Conservation (phyloP, 2,797 vertebrate genomes). For the Mus caroli region DNA sequence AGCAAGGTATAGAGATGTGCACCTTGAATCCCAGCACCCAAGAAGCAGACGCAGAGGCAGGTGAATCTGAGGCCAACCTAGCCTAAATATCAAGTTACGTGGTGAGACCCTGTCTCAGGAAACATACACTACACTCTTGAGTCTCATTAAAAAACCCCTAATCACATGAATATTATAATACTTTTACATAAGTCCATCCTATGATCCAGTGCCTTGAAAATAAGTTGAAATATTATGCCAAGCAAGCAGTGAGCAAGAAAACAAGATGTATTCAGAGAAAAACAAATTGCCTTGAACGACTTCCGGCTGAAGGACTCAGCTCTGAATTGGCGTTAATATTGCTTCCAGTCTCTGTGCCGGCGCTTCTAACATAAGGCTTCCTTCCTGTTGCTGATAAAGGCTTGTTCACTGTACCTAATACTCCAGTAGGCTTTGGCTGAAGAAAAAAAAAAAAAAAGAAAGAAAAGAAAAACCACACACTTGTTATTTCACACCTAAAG, state of each 20-base stretch:
- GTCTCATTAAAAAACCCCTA: constrained; percentile 32
- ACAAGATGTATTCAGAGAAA: constrained; percentile 54
- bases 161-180: constrained; percentile 13
- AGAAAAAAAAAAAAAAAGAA: background rate
- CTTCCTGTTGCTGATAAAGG: constrained; percentile 96
- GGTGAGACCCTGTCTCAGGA: background rate
- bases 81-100: background rate
- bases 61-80: background rate
- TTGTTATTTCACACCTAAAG: constrained; percentile 62
- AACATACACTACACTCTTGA: background rate
- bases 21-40: background rate
- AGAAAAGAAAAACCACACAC: background rate
- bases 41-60: background rate
- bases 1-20: background rate
- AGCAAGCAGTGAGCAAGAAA: constrained; percentile 17
- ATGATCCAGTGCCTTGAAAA: constrained; percentile 10
- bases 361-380: constrained; percentile 94
- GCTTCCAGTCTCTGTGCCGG: constrained; percentile 93
- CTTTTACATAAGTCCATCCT: constrained; percentile 9
- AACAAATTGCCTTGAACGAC: constrained; percentile 93
- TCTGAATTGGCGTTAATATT: constrained; percentile 94
- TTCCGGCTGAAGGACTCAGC: constrained; percentile 92
- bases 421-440: constrained; percentile 96
- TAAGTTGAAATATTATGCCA: constrained; percentile 42
- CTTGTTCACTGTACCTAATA: constrained; percentile 97